These are phyloP conservation scores for Oncopodura yosiiana DNA, from an alignment of 1,140 invertebrate genomes.

Conservation along the genomic window DNA sequence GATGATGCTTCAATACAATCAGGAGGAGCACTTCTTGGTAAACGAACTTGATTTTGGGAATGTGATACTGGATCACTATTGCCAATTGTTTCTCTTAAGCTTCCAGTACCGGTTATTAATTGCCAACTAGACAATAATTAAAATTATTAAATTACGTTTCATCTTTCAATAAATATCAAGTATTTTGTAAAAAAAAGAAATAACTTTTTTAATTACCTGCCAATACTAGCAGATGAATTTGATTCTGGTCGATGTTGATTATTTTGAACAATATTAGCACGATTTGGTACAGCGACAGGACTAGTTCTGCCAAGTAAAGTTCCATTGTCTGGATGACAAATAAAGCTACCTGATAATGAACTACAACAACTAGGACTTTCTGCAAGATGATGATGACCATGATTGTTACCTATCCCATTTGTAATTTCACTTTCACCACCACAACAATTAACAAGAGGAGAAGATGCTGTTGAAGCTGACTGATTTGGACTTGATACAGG, in stretches of 20 bases:
- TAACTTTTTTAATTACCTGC: conserved; percentile 36
- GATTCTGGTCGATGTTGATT: conserved; percentile 50
- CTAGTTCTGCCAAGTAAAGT: conserved; percentile 44
- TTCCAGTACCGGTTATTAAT: conserved; percentile 56
- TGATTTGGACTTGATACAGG: conserved; percentile 5
- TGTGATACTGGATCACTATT: conserved; percentile 39
- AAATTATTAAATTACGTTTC: conserved; percentile 7
- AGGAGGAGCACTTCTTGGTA: conserved; percentile 11
- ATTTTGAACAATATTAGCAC: conserved; percentile 33
- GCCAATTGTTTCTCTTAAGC: conserved; percentile 49
- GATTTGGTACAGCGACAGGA: conserved; percentile 48
- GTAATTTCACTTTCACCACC: neutral
- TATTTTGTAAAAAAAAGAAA: neutral
- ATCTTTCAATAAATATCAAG: neutral
- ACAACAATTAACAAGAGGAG: neutral
- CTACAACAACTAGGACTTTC: too few species aligned
- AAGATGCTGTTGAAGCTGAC: neutral
- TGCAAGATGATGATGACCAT: neutral
- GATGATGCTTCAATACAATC: conserved; percentile 26
- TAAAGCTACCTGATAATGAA: neutral
- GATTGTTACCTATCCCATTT: neutral
- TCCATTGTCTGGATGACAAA: neutral
- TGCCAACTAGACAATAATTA: conserved; percentile 49
- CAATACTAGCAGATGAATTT: conserved; percentile 44
- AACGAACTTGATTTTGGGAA: conserved; percentile 29